Evolutionary conservation across 2,888 invertebrate species (phyloP).

Genomic region (Acheta domesticus): DNA sequence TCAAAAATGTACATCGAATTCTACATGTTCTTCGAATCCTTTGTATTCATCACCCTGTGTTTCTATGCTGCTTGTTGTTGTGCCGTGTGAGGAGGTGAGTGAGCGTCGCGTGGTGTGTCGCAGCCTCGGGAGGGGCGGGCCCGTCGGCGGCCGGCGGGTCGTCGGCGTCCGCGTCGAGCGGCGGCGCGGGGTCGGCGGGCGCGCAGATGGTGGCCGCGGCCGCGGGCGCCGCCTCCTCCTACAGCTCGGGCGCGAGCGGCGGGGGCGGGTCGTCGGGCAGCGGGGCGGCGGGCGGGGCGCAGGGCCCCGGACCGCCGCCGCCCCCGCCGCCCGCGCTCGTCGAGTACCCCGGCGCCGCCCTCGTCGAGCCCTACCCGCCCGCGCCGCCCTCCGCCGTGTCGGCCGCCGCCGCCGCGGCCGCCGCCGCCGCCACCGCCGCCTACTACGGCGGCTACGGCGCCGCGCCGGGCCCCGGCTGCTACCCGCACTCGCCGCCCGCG

Average conservation of each 20-base stretch:
- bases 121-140: conserved; percentile 44
- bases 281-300: conserved; percentile 55
- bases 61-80: too few relatives aligned
- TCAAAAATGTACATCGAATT: too few relatives aligned
- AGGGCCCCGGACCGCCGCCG: conserved; percentile 46
- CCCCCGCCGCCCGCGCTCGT: conserved; percentile 42
- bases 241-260: conserved; percentile 46
- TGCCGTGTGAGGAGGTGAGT: too few relatives aligned
- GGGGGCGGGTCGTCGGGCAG: conserved; percentile 51
- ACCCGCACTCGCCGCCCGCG: conserved; percentile 58
- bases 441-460: conserved; percentile 49
- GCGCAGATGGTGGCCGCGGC: conserved; percentile 55
- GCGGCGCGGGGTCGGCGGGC: conserved; percentile 51
- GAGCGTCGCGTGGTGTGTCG: conserved; percentile 34
- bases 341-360: conserved; percentile 39
- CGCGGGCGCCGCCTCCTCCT: conserved; percentile 42
- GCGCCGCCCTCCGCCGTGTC: conserved; percentile 31
- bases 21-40: too few relatives aligned
- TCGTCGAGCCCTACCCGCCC: conserved; percentile 43
- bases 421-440: conserved; percentile 38
- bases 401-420: conserved; percentile 44
- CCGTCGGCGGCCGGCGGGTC: not conserved
- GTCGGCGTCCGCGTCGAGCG: conserved; percentile 40
- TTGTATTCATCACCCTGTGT: too few relatives aligned
- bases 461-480: conserved; percentile 53